These are phyloP conservation scores for Epirrita christyi DNA, from an alignment of 2,888 invertebrate species.

Conservation along the genomic window DNA sequence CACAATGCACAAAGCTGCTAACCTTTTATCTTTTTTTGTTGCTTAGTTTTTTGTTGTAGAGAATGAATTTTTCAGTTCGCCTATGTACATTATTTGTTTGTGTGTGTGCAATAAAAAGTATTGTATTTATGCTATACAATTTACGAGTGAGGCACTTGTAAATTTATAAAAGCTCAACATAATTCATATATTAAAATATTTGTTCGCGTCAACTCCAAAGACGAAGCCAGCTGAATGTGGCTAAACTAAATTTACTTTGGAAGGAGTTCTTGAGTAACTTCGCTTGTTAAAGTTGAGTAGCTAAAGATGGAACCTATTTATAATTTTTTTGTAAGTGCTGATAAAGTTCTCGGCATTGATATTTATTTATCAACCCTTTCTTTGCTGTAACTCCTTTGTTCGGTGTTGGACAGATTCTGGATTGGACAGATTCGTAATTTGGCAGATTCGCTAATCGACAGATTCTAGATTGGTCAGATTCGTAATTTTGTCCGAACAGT, in stretches of 20 bases:
- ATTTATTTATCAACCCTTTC: not conserved
- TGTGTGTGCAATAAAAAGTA: not conserved
- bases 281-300: conserved; percentile 17
- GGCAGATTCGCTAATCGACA: too few relatives aligned
- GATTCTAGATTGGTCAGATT: too few relatives aligned
- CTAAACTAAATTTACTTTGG: conserved; percentile 19
- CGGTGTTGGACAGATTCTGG: too few relatives aligned
- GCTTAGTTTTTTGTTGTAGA: too few relatives aligned
- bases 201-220: conserved; percentile 6
- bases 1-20: too few relatives aligned
- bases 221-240: conserved; percentile 15
- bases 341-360: not conserved
- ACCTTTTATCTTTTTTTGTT: too few relatives aligned
- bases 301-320: conserved; percentile 9
- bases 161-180: too few relatives aligned
- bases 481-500: too few relatives aligned
- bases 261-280: conserved; percentile 13
- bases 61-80: too few relatives aligned
- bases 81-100: not conserved
- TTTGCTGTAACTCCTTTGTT: not conserved
- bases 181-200: not conserved
- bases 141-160: too few relatives aligned
- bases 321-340: conserved; percentile 3
- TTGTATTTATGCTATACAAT: too few relatives aligned
- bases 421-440: too few relatives aligned